Evolutionary conservation across 2,113 vertebrate species (phyloP).

Genomic region (Struthidea cinerea): DNA sequence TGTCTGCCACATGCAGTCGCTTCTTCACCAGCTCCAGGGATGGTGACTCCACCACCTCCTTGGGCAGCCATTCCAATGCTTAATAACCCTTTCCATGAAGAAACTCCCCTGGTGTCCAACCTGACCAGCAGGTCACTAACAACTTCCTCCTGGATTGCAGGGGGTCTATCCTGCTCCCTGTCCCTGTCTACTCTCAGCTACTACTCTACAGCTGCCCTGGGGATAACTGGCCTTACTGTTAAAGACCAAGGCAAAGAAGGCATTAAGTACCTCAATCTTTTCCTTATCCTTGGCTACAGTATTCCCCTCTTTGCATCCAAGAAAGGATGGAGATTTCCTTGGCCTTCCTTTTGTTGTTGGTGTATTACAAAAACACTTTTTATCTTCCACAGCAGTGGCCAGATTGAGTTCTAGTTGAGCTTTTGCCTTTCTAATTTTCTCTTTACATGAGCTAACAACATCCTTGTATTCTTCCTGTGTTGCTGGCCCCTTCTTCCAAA

Average conservation of each 20-base stretch:
- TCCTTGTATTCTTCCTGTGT: not conserved
- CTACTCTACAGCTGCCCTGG: not conserved
- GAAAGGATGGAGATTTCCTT: not conserved
- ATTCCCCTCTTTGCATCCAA: not conserved
- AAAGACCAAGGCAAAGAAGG: not conserved
- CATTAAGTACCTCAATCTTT: not conserved
- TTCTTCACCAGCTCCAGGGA: not conserved
- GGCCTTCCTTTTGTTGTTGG: not conserved
- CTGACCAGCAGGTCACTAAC: not conserved
- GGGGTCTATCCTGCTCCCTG: not conserved
- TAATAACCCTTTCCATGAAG: not conserved
- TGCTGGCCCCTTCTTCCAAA: not conserved
- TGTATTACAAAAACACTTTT: not conserved
- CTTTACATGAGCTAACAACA: not conserved
- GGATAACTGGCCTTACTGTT: not conserved
- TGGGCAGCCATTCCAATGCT: not conserved
- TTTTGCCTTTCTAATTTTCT: not conserved
- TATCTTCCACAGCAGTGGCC: not conserved
- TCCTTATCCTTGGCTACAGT: not conserved
- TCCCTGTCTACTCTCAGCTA: not conserved
- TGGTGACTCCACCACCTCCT: not conserved
- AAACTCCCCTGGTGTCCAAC: not conserved
- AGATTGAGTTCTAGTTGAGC: not conserved
- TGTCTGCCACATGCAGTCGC: not conserved
- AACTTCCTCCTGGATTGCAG: not conserved